Conservation (phyloP, 37 sponge, comb jelly and placozoan genomes). For the Oopsacas minuta region DNA sequence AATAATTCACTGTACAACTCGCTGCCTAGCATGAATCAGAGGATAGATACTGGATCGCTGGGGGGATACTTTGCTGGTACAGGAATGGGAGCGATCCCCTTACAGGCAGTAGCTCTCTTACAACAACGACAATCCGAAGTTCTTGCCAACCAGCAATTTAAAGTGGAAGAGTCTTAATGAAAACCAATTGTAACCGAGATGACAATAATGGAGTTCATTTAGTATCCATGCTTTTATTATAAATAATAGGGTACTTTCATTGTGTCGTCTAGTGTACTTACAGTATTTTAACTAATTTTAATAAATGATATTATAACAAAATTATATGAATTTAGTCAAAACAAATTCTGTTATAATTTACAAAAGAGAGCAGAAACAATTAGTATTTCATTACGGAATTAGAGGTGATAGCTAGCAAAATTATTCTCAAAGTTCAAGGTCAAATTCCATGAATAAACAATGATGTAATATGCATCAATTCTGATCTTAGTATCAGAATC, state of each 20-base stretch:
- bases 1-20: slow-evolving; percentile 12
- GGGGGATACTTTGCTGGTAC: background rate
- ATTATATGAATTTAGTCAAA: background rate
- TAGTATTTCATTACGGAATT: too few relatives aligned
- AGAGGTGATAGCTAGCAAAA: too few relatives aligned
- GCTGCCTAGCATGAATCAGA: background rate
- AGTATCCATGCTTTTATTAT: background rate
- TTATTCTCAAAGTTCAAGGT: too few relatives aligned
- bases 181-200: background rate
- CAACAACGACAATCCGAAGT: background rate
- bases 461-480: too few relatives aligned
- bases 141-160: background rate
- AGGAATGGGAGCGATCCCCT: background rate
- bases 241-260: background rate
- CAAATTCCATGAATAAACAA: too few relatives aligned
- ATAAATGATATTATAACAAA: background rate
- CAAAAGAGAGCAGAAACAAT: too few relatives aligned
- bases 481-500: too few relatives aligned
- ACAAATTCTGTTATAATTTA: background rate
- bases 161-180: slow-evolving; percentile 6
- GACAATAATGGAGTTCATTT: background rate
- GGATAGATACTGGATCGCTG: background rate
- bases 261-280: background rate
- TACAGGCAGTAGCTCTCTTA: slow-evolving; percentile 10
- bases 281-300: background rate